Percentiles rank a stretch among this genome's conserved stretches.
phyloP scores from a whole-genome alignment of 2,888 invertebrate species.

The Acrobasis repandana region DNA sequence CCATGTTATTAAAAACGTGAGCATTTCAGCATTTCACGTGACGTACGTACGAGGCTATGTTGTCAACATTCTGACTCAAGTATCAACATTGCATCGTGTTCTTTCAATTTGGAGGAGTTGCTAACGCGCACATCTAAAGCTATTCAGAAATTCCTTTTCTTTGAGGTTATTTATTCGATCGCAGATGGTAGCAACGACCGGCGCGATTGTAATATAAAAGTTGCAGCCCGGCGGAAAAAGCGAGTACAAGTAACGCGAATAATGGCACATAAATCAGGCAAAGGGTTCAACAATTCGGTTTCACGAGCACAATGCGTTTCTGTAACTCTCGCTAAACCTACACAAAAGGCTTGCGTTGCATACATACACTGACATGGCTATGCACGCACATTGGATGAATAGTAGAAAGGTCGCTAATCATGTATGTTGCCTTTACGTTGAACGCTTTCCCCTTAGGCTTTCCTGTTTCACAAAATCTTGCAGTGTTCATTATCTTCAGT shows the following conservation, averaged over 20 bases:
- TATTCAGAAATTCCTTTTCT: conserved; percentile 20
- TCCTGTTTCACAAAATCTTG: too few species aligned
- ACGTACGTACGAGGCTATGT: not conserved
- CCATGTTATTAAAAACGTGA: not conserved
- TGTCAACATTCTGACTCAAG: not conserved
- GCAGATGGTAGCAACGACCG: conserved; percentile 42
- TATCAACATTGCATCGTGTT: conserved; percentile 1
- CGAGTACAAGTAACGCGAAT: conserved; percentile 32
- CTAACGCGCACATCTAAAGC: conserved; percentile 5
- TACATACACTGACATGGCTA: not conserved
- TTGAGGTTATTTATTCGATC: conserved; percentile 26
- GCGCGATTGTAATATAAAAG: conserved; percentile 35
- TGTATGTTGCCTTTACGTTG: too few species aligned
- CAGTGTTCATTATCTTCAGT: too few species aligned
- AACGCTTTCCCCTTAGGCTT: too few species aligned
- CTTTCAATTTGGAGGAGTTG: conserved; percentile 5
- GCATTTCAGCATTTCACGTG: not conserved
- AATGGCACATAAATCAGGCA: conserved; percentile 48
- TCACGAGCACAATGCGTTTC: conserved; percentile 26
- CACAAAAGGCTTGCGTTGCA: conserved; percentile 4
- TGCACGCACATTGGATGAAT: not conserved
- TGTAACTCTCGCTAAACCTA: conserved; percentile 14
- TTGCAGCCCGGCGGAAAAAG: conserved; percentile 33
- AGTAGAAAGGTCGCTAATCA: not conserved
- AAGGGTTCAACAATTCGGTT: conserved; percentile 35